phyloP scores from a whole-genome alignment of 2,888 invertebrate genomes.

The Drosophila tanythrix region DNA sequence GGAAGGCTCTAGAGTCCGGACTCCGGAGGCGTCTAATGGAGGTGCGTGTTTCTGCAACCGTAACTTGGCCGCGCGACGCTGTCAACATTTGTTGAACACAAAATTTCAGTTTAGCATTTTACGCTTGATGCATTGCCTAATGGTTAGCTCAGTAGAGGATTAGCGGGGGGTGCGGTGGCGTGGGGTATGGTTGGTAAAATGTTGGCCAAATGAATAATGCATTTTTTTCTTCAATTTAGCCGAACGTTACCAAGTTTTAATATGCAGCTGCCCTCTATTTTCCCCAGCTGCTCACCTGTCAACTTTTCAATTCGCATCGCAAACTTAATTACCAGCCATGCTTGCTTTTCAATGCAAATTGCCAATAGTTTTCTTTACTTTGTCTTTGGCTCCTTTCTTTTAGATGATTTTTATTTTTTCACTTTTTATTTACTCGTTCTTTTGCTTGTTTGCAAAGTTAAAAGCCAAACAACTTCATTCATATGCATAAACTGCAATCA shows the following conservation, averaged over 20 bases:
- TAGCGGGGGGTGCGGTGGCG: neutral
- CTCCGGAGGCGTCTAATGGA: conserved; percentile 58
- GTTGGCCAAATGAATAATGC: conserved; percentile 70
- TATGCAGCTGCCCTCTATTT: conserved; percentile 22
- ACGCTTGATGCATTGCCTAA: conserved; percentile 73
- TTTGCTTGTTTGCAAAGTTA: conserved; percentile 52
- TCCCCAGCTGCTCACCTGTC: neutral
- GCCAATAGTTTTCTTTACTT: conserved; percentile 42
- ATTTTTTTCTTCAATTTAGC: conserved; percentile 72
- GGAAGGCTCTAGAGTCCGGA: neutral
- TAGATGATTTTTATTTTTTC: neutral
- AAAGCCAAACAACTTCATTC: conserved; percentile 73
- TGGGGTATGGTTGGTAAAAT: neutral
- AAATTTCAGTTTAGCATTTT: conserved; percentile 78
- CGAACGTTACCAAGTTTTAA: conserved; percentile 44
- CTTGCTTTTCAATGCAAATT: conserved; percentile 59
- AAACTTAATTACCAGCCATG: conserved; percentile 62
- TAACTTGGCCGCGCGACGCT: conserved; percentile 58
- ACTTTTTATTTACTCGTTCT: conserved; percentile 29
- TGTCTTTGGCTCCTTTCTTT: conserved; percentile 8
- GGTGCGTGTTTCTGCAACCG: conserved; percentile 44
- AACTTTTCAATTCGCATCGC: conserved; percentile 10
- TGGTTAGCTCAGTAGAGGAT: conserved; percentile 25
- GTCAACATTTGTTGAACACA: conserved; percentile 78
- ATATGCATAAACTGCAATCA: conserved; percentile 76